Conservation (phyloP, 2,888 invertebrate species). For the Phyto melanocephala region DNA sequence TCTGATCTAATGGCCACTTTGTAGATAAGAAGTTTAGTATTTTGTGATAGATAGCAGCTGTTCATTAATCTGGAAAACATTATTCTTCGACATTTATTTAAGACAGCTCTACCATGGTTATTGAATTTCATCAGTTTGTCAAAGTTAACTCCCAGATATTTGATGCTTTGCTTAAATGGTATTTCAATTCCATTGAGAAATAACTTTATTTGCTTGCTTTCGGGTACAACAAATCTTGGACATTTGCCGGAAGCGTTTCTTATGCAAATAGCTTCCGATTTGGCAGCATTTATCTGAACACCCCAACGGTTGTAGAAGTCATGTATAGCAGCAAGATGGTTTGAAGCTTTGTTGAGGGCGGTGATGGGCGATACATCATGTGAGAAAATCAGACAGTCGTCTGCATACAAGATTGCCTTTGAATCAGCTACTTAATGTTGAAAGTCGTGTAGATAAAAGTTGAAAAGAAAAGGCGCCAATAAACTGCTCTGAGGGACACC, state of each 20-base stretch:
- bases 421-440: not conserved
- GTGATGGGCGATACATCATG: not conserved
- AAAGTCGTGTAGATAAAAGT: not conserved
- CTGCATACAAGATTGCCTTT: not conserved
- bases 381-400: not conserved
- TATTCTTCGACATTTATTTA: not conserved
- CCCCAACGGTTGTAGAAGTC: not conserved
- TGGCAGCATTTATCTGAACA: not conserved
- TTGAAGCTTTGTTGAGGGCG: not conserved
- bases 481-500: no score
- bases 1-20: constrained; percentile 8
- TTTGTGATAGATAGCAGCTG: not conserved
- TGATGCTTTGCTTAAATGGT: not conserved
- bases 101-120: not conserved
- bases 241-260: constrained; percentile 7
- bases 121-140: not conserved
- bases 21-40: not conserved
- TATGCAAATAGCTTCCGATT: not conserved
- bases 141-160: not conserved
- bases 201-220: not conserved
- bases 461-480: constrained; percentile 10
- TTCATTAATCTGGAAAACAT: not conserved
- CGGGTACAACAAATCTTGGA: not conserved
- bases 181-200: not conserved
- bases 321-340: not conserved